Conservation (phyloP, 1,140 invertebrate species). For the Aleiodes sp. region DNA sequence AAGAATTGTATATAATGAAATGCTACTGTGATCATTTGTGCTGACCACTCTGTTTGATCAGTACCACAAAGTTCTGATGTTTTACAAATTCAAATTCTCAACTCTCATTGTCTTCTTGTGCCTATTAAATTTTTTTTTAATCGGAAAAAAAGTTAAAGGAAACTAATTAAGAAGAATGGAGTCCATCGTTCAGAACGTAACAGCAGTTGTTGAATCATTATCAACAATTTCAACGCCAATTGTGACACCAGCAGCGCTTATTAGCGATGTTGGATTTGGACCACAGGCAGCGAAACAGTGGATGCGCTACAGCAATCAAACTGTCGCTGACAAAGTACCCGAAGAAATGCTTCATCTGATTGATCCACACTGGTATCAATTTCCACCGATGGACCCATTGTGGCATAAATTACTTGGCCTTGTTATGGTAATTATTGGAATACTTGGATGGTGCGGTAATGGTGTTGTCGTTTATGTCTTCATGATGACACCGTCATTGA, state of each 20-base stretch:
- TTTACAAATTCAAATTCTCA: constrained; percentile 6
- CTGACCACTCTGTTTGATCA: constrained; percentile 18
- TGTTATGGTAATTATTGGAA: constrained; percentile 76
- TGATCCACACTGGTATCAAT: constrained; percentile 79
- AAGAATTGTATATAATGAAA: constrained; percentile 33
- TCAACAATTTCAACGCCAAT: neutral
- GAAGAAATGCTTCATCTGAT: constrained; percentile 79
- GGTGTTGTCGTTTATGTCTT: constrained; percentile 89
- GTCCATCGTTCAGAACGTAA: constrained; percentile 3
- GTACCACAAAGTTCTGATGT: constrained; percentile 29
- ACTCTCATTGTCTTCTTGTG: neutral
- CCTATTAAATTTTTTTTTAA: neutral
- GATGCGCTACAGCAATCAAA: constrained; percentile 69
- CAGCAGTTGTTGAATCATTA: neutral
- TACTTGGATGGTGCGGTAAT: constrained; percentile 80
- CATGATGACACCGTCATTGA: constrained; percentile 76
- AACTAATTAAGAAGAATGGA: constrained; percentile 5
- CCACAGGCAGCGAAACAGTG: constrained; percentile 32
- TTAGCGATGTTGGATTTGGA: constrained; percentile 25
- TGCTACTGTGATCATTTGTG: neutral
- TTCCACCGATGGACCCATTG: constrained; percentile 78
- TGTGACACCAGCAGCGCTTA: neutral
- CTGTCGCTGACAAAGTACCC: constrained; percentile 78
- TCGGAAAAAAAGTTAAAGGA: neutral
- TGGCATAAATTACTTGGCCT: constrained; percentile 84